Conservation (phyloP, 1,140 invertebrate species). For the Campoletis sonorensis region DNA sequence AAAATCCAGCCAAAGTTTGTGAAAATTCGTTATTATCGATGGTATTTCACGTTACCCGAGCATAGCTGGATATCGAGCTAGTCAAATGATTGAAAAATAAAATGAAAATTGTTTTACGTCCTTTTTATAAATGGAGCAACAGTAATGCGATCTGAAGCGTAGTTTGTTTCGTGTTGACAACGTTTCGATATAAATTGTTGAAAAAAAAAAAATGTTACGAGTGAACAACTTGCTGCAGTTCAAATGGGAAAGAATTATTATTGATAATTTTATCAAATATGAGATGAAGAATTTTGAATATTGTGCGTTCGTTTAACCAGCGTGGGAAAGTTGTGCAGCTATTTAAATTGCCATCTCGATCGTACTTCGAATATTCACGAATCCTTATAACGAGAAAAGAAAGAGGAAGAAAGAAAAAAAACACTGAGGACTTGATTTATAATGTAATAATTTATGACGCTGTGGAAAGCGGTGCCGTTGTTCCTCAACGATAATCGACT, state of each 20-base stretch:
- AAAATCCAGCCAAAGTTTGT: not conserved
- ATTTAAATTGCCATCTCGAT: no score
- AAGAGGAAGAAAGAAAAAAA: not conserved
- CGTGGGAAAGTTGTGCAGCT: no score
- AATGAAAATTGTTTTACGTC: not conserved
- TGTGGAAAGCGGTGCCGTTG: not conserved
- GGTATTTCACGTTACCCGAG: not conserved
- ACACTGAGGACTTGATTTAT: not conserved
- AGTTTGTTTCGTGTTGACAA: not conserved
- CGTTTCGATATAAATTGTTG: no score
- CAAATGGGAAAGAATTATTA: no score
- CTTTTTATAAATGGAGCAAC: not conserved
- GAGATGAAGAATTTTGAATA: no score
- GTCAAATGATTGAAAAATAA: not conserved
- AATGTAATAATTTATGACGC: constrained; percentile 22
- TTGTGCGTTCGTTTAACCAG: no score
- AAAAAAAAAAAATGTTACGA: no score
- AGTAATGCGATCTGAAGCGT: not conserved
- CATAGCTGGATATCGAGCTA: not conserved
- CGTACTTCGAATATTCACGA: not conserved
- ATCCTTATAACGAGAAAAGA: not conserved
- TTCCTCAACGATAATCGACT: constrained; percentile 30
- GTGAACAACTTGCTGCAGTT: no score
- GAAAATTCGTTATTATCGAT: not conserved
- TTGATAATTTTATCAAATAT: no score